Conservation (phyloP, 2,888 invertebrate genomes). For the Hypercompe scribonia region DNA sequence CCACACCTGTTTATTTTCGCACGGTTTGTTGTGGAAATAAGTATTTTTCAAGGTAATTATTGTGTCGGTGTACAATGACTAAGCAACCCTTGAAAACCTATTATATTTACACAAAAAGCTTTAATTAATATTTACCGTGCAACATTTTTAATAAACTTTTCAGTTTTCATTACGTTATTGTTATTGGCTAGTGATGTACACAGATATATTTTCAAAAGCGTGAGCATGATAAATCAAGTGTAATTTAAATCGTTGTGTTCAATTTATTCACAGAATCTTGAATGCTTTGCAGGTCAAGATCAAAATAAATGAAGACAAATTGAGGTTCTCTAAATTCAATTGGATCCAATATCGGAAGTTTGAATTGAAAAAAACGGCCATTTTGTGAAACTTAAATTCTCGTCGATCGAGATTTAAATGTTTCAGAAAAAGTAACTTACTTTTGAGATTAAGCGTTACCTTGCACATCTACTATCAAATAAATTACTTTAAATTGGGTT, state of each 20-base stretch:
- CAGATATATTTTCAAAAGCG: background rate
- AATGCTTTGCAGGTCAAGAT: slow-evolving; percentile 49
- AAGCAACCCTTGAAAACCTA: background rate
- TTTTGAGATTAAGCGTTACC: slow-evolving; percentile 19
- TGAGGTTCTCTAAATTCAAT: slow-evolving; percentile 51
- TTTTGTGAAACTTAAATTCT: slow-evolving; percentile 36
- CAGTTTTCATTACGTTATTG: background rate
- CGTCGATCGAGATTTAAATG: slow-evolving; percentile 13
- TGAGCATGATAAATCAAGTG: slow-evolving; percentile 8
- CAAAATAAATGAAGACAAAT: slow-evolving; percentile 54
- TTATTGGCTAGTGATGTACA: background rate
- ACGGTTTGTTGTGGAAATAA: background rate
- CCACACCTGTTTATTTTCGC: slow-evolving; percentile 3
- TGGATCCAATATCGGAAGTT: slow-evolving; percentile 45
- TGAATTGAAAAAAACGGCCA: slow-evolving; percentile 40
- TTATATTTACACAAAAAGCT: background rate
- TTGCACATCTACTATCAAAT: slow-evolving; percentile 20
- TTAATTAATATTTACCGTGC: background rate
- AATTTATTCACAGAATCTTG: slow-evolving; percentile 49
- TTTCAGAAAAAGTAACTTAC: slow-evolving; percentile 12
- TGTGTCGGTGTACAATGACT: background rate
- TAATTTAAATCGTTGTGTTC: slow-evolving; percentile 44
- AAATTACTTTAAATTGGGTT: slow-evolving; percentile 19
- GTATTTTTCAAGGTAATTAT: slow-evolving; percentile 2
- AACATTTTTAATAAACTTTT: background rate